Base-by-base conservation (phyloP, 2,888 invertebrate species). In the Tetrapedia diversipes region DNA sequence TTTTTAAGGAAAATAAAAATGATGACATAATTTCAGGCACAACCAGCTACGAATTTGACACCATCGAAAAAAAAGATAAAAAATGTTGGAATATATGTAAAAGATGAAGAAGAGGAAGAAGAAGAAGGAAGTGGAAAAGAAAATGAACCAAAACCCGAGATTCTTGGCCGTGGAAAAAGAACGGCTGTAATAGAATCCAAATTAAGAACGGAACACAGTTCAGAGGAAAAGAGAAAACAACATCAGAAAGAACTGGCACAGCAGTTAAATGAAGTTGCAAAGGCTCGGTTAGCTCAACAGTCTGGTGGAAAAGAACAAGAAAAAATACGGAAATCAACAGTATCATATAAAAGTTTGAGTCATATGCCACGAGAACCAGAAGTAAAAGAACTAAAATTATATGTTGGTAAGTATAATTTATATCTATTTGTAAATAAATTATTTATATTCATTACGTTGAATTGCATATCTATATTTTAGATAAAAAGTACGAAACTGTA, bases 401-500 rank as follows among this genome's bases (percentile, higher is more conserved):
- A 95, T 93, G 99, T 99, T 84, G 98, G 97, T 96, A 91, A 94
- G 95, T 92, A 60, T 34, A 27, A 49, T 37, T 43, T 45, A 6
- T 43, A 19, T 41, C 4, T 32, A 1, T 41, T 27, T 11, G 16
- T 29, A 29, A 7, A n/a, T 11, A 24, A 59, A 34, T 11, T 56
- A 8, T 16, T 16, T 16, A 39, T 27, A 22, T 39, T 14, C 0
- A 10, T 16, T 19, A 11, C 34, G n/a, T n/a, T 47, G 34, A 0
- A 11, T 32, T 34, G 16, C 16, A 45, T 53, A 2, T 32, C 16
- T 41, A 10, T 54, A 29, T 56, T 71, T 27, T 92, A 96, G 98
- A 99, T 93, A 96, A 96, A 86, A 98, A 98, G 92, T 98, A 98
- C 91, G 99, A 99, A 92, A 98, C 99, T 1, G 96, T 99, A n/a